These are phyloP conservation scores for Ashinkailepas kermadecensis DNA, from an alignment of 2,888 invertebrate species.

Conservation along the genomic window DNA sequence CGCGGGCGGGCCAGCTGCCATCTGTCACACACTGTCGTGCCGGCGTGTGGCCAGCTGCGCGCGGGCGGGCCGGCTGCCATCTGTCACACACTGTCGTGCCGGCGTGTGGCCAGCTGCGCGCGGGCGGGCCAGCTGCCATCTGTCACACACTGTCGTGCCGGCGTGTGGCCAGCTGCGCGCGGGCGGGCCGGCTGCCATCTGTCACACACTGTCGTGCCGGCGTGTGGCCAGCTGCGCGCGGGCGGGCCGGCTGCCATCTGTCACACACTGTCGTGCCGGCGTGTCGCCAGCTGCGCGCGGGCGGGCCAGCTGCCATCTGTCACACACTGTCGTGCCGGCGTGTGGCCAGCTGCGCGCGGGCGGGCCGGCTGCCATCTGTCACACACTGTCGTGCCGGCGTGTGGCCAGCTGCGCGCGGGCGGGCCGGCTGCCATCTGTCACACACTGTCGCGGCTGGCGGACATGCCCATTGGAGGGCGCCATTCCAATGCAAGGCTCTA, in stretches of 20 bases:
- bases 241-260: neutral
- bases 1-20: neutral
- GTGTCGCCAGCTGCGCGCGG: neutral
- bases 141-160: neutral
- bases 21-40: neutral
- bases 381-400: neutral
- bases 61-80: neutral
- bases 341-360: neutral
- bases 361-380: neutral
- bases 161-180: neutral
- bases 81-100: neutral
- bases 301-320: neutral
- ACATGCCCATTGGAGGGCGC: no score
- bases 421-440: no score
- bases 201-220: neutral
- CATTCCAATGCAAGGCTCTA: no score
- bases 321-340: neutral
- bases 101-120: neutral
- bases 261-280: neutral
- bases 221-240: neutral
- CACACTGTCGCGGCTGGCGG: no score
- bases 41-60: neutral
- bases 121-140: neutral
- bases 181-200: neutral
- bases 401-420: neutral